A percentile compares a stretch with the other conserved stretches of the same genome.
Evolutionary conservation across 2,888 invertebrate species (phyloP).

Genomic region (Volucella inflata): DNA sequence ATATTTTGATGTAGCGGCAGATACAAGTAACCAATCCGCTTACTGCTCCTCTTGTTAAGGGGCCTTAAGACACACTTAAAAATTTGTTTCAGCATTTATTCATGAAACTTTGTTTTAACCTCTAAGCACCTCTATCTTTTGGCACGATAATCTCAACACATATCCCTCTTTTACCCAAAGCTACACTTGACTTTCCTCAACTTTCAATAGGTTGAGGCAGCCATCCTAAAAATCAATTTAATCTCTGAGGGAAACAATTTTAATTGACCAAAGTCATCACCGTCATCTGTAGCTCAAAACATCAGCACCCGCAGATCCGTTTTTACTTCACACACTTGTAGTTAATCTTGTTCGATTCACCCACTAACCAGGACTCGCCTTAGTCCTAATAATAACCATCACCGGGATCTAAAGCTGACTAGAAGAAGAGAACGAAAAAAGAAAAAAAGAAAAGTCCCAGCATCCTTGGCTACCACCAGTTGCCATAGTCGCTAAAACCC

Average conservation of each 20-base stretch:
- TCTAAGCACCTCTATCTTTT: not conserved
- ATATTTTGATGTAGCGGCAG: too few relatives aligned
- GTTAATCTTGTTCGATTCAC: slow-evolving; percentile 24
- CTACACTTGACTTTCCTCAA: not conserved
- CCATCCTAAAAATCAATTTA: slow-evolving; percentile 14
- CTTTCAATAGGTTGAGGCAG: not conserved
- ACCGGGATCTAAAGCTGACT: slow-evolving; percentile 15
- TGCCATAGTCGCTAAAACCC: slow-evolving; percentile 54
- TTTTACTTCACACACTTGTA: slow-evolving; percentile 6
- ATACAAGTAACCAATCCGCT: too few relatives aligned
- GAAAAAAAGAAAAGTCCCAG: slow-evolving; percentile 12
- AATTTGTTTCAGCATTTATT: too few relatives aligned
- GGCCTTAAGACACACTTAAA: too few relatives aligned
- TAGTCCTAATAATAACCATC: slow-evolving; percentile 44
- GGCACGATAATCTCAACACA: not conserved
- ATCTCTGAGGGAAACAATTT: slow-evolving; percentile 15
- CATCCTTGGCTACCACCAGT: slow-evolving; percentile 69
- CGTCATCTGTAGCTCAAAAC: slow-evolving; percentile 8
- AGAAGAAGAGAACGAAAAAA: slow-evolving; percentile 36
- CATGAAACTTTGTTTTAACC: not conserved
- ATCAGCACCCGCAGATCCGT: slow-evolving; percentile 8
- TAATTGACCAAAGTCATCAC: slow-evolving; percentile 42
- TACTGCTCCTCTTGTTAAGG: too few relatives aligned
- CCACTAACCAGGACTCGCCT: not conserved
- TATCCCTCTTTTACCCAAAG: not conserved